Conservation (phyloP, 2,113 vertebrate genomes). For the Pollachius pollachius region DNA sequence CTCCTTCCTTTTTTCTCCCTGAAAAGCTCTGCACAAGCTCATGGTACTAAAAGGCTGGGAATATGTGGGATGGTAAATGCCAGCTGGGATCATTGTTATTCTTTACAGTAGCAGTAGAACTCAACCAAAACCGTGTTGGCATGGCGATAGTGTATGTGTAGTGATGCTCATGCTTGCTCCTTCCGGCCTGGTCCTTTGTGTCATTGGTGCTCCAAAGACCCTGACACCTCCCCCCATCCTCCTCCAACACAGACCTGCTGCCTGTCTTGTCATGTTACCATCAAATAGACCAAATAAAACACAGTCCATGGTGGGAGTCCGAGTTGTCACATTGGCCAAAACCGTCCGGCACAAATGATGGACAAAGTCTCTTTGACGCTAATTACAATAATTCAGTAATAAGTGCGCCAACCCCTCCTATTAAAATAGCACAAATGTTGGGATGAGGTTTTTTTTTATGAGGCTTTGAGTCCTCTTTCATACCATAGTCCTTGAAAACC, state of each 20-base stretch:
- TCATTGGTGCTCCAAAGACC: not conserved
- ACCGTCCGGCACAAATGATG: constrained; percentile 13
- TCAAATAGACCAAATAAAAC: constrained; percentile 9
- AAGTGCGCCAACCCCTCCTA: constrained; percentile 14
- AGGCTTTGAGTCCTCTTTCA: too few relatives aligned
- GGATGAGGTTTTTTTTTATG: too few relatives aligned
- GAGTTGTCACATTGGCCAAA: constrained; percentile 39
- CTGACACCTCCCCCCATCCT: not conserved
- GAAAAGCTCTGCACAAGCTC: too few relatives aligned
- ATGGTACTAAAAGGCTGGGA: too few relatives aligned
- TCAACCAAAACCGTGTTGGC: not conserved
- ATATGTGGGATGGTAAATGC: too few relatives aligned
- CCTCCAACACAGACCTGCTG: constrained; percentile 21
- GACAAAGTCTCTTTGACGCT: constrained; percentile 22
- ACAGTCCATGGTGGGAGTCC: constrained; percentile 21
- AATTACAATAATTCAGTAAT: constrained; percentile 31
- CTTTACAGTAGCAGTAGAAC: too few relatives aligned
- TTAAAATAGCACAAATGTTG: not conserved
- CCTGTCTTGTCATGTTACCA: constrained; percentile 27
- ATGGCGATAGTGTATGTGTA: constrained; percentile 10
- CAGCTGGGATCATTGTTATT: too few relatives aligned
- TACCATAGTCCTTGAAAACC: too few relatives aligned
- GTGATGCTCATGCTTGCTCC: not conserved
- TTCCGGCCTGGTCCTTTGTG: not conserved
- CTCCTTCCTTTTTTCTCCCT: constrained; percentile 5